Conservation (phyloP, 2,888 invertebrate species). For the Hydrotaea cyrtoneurina region DNA sequence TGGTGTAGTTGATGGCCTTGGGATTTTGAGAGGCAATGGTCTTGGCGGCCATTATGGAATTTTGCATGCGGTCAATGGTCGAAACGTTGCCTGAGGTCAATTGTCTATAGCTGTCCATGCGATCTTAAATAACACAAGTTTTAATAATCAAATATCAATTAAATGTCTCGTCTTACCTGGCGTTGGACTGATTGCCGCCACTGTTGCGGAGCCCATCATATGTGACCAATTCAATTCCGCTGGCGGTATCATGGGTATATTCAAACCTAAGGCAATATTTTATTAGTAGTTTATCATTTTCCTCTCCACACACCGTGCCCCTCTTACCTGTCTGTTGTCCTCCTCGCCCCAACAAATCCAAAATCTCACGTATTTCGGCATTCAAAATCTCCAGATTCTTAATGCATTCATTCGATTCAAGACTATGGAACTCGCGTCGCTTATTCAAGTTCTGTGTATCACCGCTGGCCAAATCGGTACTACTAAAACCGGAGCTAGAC, state of each 20-base stretch:
- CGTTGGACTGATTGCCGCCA: conserved; percentile 57
- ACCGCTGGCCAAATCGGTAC: conserved; percentile 85
- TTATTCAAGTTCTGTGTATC: conserved; percentile 77
- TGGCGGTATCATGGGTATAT: conserved; percentile 73
- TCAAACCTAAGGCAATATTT: conserved; percentile 47
- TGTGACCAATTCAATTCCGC: conserved; percentile 77
- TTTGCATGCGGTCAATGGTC: conserved; percentile 77
- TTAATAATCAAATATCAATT: conserved; percentile 46
- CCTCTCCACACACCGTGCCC: conserved; percentile 51
- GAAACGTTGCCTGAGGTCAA: conserved; percentile 78
- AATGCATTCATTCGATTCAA: conserved; percentile 86
- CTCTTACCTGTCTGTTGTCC: conserved; percentile 78
- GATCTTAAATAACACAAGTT: conserved; percentile 81
- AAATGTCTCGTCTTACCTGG: conserved; percentile 50
- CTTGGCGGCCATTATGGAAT: conserved; percentile 78
- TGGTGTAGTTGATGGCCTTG: conserved; percentile 82
- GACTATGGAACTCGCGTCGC: conserved; percentile 81
- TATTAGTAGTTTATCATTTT: conserved; percentile 46
- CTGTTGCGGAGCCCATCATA: conserved; percentile 70
- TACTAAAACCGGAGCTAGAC: conserved; percentile 83
- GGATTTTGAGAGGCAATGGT: conserved; percentile 80
- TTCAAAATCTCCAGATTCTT: conserved; percentile 87
- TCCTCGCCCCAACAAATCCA: conserved; percentile 85
- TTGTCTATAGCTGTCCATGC: conserved; percentile 83
- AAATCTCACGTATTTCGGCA: conserved; percentile 86